phyloP scores from a whole-genome alignment of 1,140 invertebrate species.

The Hermetia illucens region DNA sequence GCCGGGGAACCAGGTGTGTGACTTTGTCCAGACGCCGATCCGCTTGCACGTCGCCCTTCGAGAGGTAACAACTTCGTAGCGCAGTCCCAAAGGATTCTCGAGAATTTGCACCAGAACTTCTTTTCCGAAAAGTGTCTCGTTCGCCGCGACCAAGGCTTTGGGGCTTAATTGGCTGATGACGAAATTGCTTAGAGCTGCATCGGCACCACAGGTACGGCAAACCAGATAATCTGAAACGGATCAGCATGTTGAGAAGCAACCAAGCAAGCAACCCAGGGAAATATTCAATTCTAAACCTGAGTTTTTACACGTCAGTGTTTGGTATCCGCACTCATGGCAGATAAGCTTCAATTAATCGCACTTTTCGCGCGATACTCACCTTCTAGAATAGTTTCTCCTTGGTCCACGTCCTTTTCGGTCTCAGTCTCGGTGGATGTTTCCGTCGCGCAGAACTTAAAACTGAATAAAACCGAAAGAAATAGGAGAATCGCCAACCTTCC shows the following conservation, averaged over 20 bases:
- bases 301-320: too few relatives aligned
- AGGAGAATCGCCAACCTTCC: too few relatives aligned
- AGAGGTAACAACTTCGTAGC: neutral
- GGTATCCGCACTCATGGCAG: too few relatives aligned
- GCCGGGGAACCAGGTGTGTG: conserved; percentile 35
- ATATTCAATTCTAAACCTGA: too few relatives aligned
- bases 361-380: too few relatives aligned
- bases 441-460: too few relatives aligned
- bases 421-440: too few relatives aligned
- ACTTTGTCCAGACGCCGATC: conserved; percentile 21
- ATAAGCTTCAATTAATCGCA: too few relatives aligned
- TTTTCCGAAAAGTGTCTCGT: neutral
- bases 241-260: neutral
- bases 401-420: too few relatives aligned
- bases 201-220: neutral
- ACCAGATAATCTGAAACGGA: neutral
- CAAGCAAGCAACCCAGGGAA: neutral
- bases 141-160: neutral
- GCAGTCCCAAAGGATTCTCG: neutral
- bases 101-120: neutral
- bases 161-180: neutral
- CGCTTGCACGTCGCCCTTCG: neutral
- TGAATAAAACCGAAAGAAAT: too few relatives aligned
- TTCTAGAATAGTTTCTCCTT: too few relatives aligned
- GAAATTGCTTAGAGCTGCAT: neutral